Evolutionary conservation across 2,113 vertebrate genomes (phyloP), one percentile per base, ranked within the genome.

Genomic region (Dromaius novaehollandiae): DNA sequence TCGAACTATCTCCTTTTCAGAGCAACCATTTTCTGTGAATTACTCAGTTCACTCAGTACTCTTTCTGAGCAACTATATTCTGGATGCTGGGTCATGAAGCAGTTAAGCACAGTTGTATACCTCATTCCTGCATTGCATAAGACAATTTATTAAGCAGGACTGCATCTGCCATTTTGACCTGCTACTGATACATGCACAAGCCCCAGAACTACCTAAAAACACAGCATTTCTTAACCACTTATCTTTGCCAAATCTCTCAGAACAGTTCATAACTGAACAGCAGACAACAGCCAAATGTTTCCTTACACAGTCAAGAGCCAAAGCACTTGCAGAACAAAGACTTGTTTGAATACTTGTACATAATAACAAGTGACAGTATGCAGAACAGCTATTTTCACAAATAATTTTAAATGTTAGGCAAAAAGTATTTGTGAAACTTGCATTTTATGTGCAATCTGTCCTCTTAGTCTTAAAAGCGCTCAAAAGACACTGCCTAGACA

Each of bases 161-260:
- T 25, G 12, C 15, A n/a, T 36, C 21, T 63, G 34, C 30, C 44
- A 44, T 26, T 95, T 82, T 32, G 75, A 88, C 82, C 64, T 80
- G 80, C 38, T 80, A 61, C 24, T 2, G 2, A 0, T 10, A 61
- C 0, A 15, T 8, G n/a, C 53, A 7, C 2, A 7, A 68, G n/a
- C 11, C 53, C 24, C 28, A 30, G 44, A 90, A n/a, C 44, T 36
- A 61, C 40, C 40, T 9, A 48, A 44, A 83, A 88, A 73, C 11
- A 61, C 34, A 19, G 36, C 11, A 73, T 51, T 73, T 73, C 34
- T 73, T 19, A 51, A 26, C 48, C n/a, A 50, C 15, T n/a, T 70
- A 10, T 70, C 34, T 18, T 73, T 73, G 48, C 36, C 38, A 48
- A 53, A 51, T 38, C n/a, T 51, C 34, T 25, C 48, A 51, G n/a